These are phyloP conservation scores for Thalassoma bifasciatum DNA, from an alignment of 2,113 vertebrate genomes.

Conservation along the genomic window DNA sequence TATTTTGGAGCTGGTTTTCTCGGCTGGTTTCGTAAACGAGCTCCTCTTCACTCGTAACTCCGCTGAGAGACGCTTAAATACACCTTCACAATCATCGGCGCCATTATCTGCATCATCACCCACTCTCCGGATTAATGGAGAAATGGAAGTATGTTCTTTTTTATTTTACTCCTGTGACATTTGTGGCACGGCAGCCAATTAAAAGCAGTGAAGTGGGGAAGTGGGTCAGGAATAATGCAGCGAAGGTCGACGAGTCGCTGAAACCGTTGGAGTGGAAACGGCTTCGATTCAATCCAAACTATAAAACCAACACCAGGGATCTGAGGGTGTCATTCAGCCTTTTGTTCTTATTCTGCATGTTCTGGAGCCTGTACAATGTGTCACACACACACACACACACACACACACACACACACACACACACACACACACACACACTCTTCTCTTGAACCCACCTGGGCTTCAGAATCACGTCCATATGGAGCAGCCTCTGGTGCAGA, in stretches of 20 bases:
- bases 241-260: conserved; percentile 6
- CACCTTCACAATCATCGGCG: conserved; percentile 10
- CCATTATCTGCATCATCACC: conserved; percentile 13
- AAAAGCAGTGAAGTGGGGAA: conserved; percentile 36
- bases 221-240: conserved; percentile 12
- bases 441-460: conserved; percentile 29
- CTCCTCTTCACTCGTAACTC: conserved; percentile 17
- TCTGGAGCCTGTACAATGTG: not conserved
- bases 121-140: conserved; percentile 39
- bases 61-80: conserved; percentile 32
- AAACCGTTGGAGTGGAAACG: conserved; percentile 7
- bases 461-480: conserved; percentile 53
- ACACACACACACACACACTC: not conserved
- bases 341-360: not conserved
- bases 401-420: not conserved
- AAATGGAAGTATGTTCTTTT: conserved; percentile 15
- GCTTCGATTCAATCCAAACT: not conserved
- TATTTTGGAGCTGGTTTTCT: conserved; percentile 19
- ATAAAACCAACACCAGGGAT: not conserved
- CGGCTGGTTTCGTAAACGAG: conserved; percentile 19
- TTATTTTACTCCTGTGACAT: conserved; percentile 24
- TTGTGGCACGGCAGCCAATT: conserved; percentile 42
- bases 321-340: too few relatives aligned
- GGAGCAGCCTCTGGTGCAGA: conserved; percentile 53
- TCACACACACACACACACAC: not conserved